phyloP scores from a whole-genome alignment of 2,888 invertebrate species.

The Oxytorus armatus region DNA sequence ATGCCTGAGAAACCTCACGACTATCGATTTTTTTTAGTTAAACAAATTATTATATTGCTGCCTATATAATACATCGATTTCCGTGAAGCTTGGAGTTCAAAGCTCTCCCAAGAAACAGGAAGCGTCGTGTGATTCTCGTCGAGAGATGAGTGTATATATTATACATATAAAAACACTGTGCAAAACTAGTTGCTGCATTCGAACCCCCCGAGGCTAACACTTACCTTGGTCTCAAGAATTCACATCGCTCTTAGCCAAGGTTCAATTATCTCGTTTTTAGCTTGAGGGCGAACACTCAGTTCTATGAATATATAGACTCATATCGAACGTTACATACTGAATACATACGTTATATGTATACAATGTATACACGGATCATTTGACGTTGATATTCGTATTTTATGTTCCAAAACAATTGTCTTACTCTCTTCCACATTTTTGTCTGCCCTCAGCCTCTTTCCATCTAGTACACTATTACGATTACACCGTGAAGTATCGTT shows the following conservation, averaged over 20 bases:
- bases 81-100: conserved; percentile 69
- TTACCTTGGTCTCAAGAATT: conserved; percentile 73
- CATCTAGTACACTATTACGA: neutral
- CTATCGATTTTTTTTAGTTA: conserved; percentile 15
- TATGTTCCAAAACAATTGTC: conserved; percentile 15
- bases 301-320: conserved; percentile 51
- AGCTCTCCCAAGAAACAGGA: conserved; percentile 73
- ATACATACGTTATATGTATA: conserved; percentile 8
- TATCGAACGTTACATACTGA: conserved; percentile 44
- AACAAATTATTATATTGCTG: conserved; percentile 2
- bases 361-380: conserved; percentile 15
- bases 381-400: conserved; percentile 27
- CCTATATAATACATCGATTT: neutral
- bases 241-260: conserved; percentile 38
- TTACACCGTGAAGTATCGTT: conserved; percentile 6
- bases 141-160: conserved; percentile 23
- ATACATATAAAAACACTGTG: conserved; percentile 21
- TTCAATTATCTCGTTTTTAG: conserved; percentile 60
- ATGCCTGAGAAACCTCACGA: conserved; percentile 24
- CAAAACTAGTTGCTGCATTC: conserved; percentile 33
- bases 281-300: conserved; percentile 46
- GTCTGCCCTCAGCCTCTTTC: neutral
- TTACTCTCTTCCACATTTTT: conserved; percentile 3
- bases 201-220: conserved; percentile 70
- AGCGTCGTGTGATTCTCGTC: conserved; percentile 52